phyloP scores from a whole-genome alignment of 2,113 vertebrate species.

The Phainopepla nitens region DNA sequence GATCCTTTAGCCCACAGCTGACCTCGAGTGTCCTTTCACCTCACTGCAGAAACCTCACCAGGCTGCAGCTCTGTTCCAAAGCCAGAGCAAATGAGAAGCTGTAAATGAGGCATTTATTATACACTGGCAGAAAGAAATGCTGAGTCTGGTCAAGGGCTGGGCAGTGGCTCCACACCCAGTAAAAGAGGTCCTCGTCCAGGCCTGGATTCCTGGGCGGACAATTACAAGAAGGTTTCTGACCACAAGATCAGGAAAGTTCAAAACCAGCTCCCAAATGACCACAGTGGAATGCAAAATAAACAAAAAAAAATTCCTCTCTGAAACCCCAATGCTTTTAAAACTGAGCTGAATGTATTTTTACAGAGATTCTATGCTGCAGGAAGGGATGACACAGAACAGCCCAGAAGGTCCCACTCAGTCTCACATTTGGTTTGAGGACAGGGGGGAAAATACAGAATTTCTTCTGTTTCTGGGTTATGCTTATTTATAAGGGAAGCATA shows the following conservation, averaged over 20 bases:
- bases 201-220: background rate
- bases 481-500: background rate
- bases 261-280: background rate
- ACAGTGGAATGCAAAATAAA: background rate
- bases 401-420: background rate
- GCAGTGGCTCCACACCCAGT: background rate
- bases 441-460: background rate
- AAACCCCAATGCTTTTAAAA: background rate
- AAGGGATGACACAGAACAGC: background rate
- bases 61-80: background rate
- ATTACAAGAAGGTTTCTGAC: conserved; percentile 9
- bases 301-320: background rate
- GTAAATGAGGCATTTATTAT: background rate
- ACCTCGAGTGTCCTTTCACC: background rate
- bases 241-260: background rate
- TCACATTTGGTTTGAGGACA: background rate
- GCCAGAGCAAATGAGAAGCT: background rate
- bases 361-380: background rate
- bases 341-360: background rate
- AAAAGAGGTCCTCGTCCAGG: background rate
- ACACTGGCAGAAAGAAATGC: background rate
- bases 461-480: background rate
- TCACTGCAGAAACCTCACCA: background rate
- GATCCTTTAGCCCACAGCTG: background rate
- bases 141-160: background rate